phyloP scores from a whole-genome alignment of 92 coral and sea anemone genomes.

The Diadumene lineata region DNA sequence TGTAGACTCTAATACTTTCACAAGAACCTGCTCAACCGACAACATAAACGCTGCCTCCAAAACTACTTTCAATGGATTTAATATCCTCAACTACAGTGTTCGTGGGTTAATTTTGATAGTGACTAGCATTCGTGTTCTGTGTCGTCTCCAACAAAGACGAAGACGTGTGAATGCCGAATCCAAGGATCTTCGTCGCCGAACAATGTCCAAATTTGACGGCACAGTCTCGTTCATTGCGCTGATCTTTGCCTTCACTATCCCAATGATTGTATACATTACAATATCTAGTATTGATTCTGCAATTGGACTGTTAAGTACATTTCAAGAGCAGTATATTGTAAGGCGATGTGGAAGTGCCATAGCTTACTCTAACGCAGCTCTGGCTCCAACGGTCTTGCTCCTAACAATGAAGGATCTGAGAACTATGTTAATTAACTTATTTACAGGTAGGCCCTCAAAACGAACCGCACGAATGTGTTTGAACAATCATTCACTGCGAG shows the following conservation, averaged over 20 bases:
- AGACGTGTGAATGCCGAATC: neutral
- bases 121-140: slow-evolving; percentile 1
- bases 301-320: neutral
- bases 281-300: neutral
- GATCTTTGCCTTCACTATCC: neutral
- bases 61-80: neutral
- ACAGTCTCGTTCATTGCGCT: slow-evolving; percentile 4
- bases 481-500: no score
- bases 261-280: neutral
- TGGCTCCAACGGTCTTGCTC: neutral
- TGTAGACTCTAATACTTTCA: neutral
- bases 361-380: neutral
- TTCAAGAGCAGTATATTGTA: neutral
- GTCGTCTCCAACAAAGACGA: neutral
- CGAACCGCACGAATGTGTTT: no score
- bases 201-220: slow-evolving; percentile 4
- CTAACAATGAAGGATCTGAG: neutral
- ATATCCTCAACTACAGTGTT: neutral
- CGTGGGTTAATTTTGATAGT: neutral
- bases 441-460: neutral
- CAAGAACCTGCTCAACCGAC: neutral
- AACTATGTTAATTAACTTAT: neutral
- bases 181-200: neutral
- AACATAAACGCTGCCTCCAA: neutral
- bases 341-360: neutral